Evolutionary conservation across 1,140 invertebrate genomes (phyloP), one percentile per base, ranked within the genome.

Genomic region (Aphaenogaster rudis): DNA sequence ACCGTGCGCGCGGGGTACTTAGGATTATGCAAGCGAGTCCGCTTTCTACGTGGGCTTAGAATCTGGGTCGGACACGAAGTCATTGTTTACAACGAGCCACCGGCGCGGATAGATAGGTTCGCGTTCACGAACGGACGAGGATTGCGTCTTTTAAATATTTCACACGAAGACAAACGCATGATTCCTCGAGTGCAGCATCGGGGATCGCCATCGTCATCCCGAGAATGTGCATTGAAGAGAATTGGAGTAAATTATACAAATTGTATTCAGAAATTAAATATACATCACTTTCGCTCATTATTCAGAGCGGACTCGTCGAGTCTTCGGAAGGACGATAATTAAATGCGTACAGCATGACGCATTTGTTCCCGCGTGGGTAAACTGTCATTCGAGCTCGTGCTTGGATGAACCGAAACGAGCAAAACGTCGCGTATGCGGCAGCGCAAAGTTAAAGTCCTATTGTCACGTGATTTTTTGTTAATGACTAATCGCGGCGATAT

Each of bases 31-130:
- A 93, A 94, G 93, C 86, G 76, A 92, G 88, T 92, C 92, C 90
- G 91, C 93, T 93, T 93, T 93, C 92, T 92, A 94, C 93, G 91
- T 92, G 88, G 92, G 91, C 82, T 94, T 93, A 92, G 92, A 94
- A 94, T 93, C 93, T 93, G 88, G 93, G 92, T 94, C 93, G 92
- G 88, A 71, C 86, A 88, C 88, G 76, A 86, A 92, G 88, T 92
- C 92, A 93, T 93, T 93, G 93, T 93, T 93, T 93, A 93, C 90
- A 89, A 91, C 91, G 72, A 87, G 71, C 87, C 88, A 78, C 86
- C 89, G 88, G 78, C 79, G 88, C 79, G 88, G 72, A 91, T 88
- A 90, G 89, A 81, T 84, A 81, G 88, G 76, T 33, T 69, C 69
- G 88, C 39, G 88, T 48, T 90, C 59, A 67, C 57, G 28, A 69